Evolutionary conservation across 1,140 invertebrate species (phyloP).

Genomic region (Helicorthomorpha holstii): DNA sequence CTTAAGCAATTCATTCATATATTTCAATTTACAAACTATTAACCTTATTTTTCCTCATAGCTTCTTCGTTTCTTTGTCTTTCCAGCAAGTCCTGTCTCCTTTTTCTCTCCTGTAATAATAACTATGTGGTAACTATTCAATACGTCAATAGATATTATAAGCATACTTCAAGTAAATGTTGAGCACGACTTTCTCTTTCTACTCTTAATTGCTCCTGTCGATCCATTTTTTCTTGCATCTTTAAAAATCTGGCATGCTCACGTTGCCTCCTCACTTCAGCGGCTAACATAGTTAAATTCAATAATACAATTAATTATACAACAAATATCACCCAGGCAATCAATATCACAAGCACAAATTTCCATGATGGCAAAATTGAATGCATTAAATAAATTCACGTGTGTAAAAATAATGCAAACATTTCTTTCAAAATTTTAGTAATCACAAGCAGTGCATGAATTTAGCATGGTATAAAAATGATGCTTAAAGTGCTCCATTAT

Average conservation of each 20-base stretch:
- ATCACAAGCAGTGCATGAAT: no score
- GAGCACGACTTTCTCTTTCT: slow-evolving; percentile 53
- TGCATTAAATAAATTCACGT: no score
- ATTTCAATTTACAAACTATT: background rate
- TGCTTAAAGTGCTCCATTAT: no score
- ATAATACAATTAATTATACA: background rate
- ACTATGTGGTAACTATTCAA: slow-evolving; percentile 12
- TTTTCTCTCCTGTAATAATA: slow-evolving; percentile 50
- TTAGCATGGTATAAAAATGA: no score
- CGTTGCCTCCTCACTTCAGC: slow-evolving; percentile 21
- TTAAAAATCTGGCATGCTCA: slow-evolving; percentile 39
- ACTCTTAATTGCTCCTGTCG: slow-evolving; percentile 52
- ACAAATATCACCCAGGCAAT: slow-evolving; percentile 1
- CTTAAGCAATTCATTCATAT: background rate
- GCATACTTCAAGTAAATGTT: slow-evolving; percentile 43
- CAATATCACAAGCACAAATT: no score
- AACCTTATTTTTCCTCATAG: slow-evolving; percentile 10
- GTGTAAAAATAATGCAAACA: no score
- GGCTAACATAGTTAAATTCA: slow-evolving; percentile 17
- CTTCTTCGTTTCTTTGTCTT: slow-evolving; percentile 60
- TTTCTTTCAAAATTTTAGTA: no score
- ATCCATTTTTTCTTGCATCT: slow-evolving; percentile 59
- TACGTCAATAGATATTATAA: background rate
- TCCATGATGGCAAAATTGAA: no score
- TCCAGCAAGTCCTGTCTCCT: slow-evolving; percentile 69